These are phyloP conservation scores for Diorhabda elongata DNA, from an alignment of 1,140 invertebrate species.

Conservation along the genomic window DNA sequence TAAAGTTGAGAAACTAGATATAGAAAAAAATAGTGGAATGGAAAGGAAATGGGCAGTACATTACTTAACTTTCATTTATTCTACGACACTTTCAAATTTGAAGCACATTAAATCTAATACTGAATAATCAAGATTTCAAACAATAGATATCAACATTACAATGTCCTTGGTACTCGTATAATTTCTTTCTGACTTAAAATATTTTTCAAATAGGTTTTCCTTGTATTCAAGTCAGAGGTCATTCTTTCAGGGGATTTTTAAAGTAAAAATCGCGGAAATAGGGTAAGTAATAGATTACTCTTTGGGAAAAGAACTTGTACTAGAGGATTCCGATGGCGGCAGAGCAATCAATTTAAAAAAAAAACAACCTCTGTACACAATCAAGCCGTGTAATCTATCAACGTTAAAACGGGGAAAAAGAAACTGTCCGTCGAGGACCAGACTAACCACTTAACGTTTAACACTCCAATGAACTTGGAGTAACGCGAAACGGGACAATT, in stretches of 20 bases:
- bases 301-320: neutral
- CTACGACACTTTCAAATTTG: too few species aligned
- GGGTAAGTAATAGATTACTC: neutral
- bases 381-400: slow-evolving; percentile 2
- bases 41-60: too few species aligned
- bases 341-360: neutral
- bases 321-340: neutral
- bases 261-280: neutral
- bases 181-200: neutral
- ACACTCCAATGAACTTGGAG: neutral
- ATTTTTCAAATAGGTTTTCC: neutral
- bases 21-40: too few species aligned
- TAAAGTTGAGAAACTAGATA: too few species aligned
- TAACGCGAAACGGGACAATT: neutral
- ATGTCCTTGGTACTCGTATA: too few species aligned
- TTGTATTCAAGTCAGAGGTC: neutral
- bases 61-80: too few species aligned
- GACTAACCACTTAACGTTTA: neutral
- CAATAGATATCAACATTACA: too few species aligned
- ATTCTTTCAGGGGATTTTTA: neutral
- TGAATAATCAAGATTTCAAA: too few species aligned
- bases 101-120: too few species aligned
- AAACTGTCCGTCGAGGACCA: neutral
- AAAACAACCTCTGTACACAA: neutral
- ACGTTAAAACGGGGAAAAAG: neutral